Conservation (phyloP, 2,888 invertebrate species). For the Strigamia crassipes region DNA sequence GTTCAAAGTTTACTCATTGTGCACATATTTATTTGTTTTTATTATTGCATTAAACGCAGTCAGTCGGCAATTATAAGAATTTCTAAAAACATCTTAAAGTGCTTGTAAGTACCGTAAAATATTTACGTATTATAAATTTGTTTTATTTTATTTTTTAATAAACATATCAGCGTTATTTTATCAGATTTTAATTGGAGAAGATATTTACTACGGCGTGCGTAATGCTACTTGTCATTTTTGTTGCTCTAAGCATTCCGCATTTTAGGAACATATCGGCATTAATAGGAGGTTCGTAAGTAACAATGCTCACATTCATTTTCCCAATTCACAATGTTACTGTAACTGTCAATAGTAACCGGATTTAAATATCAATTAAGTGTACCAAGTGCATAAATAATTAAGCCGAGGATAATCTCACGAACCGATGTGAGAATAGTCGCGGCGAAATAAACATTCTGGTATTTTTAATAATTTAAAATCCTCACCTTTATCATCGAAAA, state of each 20-base stretch:
- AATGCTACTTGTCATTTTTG: constrained; percentile 66
- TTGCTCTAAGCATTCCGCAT: constrained; percentile 71
- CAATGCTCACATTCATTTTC: constrained; percentile 69
- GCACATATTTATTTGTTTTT: constrained; percentile 71
- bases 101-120: too few relatives aligned
- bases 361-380: too few relatives aligned
- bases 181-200: constrained; percentile 69
- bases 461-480: too few relatives aligned
- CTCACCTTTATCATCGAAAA: too few relatives aligned
- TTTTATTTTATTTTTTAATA: too few relatives aligned
- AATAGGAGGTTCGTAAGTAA: constrained; percentile 72
- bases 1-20: constrained; percentile 69
- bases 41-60: constrained; percentile 73
- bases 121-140: too few relatives aligned
- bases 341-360: not conserved
- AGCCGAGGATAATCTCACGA: too few relatives aligned
- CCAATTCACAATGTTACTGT: not conserved
- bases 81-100: constrained; percentile 67
- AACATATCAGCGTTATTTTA: too few relatives aligned
- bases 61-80: constrained; percentile 71
- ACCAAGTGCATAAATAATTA: not conserved
- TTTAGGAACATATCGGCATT: constrained; percentile 72
- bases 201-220: constrained; percentile 66
- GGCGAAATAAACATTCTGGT: too few relatives aligned
- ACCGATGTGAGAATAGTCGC: too few relatives aligned